These are phyloP conservation scores for Bothrops jararaca DNA, from an alignment of 2,113 vertebrate species.

Conservation along the genomic window DNA sequence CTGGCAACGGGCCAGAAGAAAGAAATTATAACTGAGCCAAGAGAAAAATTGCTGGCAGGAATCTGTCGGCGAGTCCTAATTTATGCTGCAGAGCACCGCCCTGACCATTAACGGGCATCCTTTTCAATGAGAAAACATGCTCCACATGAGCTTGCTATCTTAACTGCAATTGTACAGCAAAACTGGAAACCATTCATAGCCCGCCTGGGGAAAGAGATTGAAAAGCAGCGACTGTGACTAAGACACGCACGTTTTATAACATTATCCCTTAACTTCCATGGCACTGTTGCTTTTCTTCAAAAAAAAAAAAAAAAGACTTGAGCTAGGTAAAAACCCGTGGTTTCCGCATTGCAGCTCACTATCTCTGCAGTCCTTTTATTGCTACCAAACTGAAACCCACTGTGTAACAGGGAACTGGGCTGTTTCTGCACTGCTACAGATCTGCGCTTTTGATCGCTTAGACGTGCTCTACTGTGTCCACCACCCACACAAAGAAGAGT, in stretches of 20 bases:
- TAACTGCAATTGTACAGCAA: background rate
- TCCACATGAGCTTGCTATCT: background rate
- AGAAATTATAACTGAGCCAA: background rate
- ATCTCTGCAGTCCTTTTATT: background rate
- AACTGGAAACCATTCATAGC: background rate
- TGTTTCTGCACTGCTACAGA: conserved; percentile 16
- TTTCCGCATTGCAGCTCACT: background rate
- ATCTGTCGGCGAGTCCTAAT: background rate
- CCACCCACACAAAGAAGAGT: background rate
- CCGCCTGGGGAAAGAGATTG: background rate
- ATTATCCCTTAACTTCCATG: background rate
- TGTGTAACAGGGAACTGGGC: background rate
- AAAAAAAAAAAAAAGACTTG: background rate
- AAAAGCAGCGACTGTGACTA: background rate
- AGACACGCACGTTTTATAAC: background rate
- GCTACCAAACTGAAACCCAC: background rate
- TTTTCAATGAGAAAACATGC: background rate
- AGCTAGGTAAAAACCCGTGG: background rate
- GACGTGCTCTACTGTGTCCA: background rate
- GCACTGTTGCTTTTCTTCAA: background rate
- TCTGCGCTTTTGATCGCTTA: background rate
- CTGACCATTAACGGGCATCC: background rate
- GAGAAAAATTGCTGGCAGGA: background rate
- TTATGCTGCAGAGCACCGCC: background rate
- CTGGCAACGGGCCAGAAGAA: background rate